Percentiles rank a stretch among this genome's conserved stretches.
phyloP scores from a whole-genome alignment of 2,113 vertebrate genomes.

The Arenaria interpres region DNA sequence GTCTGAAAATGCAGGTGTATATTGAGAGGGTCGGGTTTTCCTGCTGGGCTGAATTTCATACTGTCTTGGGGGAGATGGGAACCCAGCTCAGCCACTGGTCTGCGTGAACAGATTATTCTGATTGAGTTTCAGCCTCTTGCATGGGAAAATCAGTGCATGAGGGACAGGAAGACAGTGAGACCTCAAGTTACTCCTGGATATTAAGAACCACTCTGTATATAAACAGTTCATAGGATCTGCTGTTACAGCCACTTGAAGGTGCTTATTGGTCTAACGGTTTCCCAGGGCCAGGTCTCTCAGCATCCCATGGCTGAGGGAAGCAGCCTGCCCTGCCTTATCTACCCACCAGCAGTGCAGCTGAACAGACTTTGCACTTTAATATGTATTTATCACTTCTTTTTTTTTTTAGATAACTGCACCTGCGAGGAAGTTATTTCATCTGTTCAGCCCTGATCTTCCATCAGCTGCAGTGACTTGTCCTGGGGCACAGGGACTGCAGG shows the following conservation, averaged over 20 bases:
- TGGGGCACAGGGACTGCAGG: background rate
- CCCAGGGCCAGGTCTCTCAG: background rate
- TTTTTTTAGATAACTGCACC: background rate
- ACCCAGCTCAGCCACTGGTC: background rate
- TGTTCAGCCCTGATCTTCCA: background rate
- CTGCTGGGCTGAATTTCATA: background rate
- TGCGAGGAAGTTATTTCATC: background rate
- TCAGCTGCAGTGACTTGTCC: background rate
- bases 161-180: background rate
- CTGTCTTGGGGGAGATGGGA: background rate
- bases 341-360: background rate
- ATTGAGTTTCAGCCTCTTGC: background rate
- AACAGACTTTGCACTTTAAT: background rate
- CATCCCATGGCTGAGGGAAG: rapidly evolving
- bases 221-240: background rate
- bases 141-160: background rate
- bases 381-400: background rate
- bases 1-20: background rate
- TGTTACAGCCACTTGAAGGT: background rate
- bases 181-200: background rate
- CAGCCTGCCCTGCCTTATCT: background rate
- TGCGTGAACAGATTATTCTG: background rate
- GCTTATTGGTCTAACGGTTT: background rate
- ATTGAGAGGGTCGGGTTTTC: background rate
- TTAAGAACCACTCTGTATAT: background rate